Evolutionary conservation across 2,797 vertebrate species (phyloP).

Genomic region (Premnoplex brunnescens): DNA sequence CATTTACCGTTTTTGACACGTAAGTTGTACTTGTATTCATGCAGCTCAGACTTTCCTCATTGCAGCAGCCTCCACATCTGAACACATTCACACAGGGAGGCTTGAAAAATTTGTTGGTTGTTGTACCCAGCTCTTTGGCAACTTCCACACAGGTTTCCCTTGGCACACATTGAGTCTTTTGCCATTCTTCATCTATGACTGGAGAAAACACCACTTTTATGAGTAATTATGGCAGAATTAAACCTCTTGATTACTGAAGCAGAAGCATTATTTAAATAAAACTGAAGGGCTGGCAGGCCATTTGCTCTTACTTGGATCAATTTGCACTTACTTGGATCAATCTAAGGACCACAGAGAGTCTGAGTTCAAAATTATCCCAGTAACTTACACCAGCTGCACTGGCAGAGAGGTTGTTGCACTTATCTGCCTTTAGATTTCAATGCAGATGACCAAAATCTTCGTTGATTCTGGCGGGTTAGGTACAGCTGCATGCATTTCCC

Average conservation of each 20-base stretch:
- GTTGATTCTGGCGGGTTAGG: background rate
- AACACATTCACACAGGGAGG: constrained; percentile 93
- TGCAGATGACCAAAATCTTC: background rate
- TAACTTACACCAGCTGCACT: constrained; percentile 28
- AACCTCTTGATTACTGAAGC: background rate
- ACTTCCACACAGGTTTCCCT: constrained; percentile 94
- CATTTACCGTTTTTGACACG: constrained; percentile 91
- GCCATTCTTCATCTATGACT: constrained; percentile 98
- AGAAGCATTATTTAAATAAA: constrained; percentile 19
- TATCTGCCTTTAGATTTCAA: background rate
- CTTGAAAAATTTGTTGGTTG: constrained; percentile 92
- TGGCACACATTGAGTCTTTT: constrained; percentile 92
- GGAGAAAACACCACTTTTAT: constrained; percentile 20
- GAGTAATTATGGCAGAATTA: background rate
- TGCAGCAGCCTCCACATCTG: constrained; percentile 94
- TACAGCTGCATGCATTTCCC: background rate
- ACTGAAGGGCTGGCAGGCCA: background rate
- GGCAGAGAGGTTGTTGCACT: background rate
- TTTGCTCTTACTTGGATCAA: constrained; percentile 9
- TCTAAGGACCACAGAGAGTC: background rate
- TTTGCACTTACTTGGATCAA: background rate
- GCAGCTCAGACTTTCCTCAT: constrained; percentile 90
- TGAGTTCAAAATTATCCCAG: constrained; percentile 8
- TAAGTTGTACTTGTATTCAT: constrained; percentile 89
- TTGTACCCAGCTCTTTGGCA: constrained; percentile 89